A percentile compares a stretch with the other conserved stretches of the same genome.
Conservation (phyloP, 1,140 invertebrate genomes). For the Brachionus sp. region DNA sequence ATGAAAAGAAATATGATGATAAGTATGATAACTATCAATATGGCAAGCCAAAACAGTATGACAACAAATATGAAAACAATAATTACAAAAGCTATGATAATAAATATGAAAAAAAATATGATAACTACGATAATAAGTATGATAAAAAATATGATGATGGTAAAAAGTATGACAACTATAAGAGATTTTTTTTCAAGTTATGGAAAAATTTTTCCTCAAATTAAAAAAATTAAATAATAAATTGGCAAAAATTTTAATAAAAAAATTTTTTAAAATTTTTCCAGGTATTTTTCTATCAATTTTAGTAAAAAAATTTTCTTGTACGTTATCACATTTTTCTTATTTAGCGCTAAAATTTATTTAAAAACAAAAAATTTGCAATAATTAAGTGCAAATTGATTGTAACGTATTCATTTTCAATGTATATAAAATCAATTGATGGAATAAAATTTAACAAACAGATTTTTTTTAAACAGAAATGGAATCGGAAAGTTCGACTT, state of each 20-base stretch:
- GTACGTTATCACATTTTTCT: too few species aligned
- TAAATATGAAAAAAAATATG: not conserved
- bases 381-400: not conserved
- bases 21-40: slow-evolving; percentile 1
- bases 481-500: not conserved
- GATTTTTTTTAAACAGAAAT: not conserved
- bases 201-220: too few species aligned
- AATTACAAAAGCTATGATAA: not conserved
- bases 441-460: not conserved
- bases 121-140: not conserved
- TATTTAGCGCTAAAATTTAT: not conserved
- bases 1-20: too few species aligned
- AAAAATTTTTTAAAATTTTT: too few species aligned
- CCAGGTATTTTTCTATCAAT: too few species aligned
- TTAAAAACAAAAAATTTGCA: not conserved
- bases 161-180: not conserved
- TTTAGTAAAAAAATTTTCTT: too few species aligned
- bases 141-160: not conserved
- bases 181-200: too few species aligned
- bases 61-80: not conserved
- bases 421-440: not conserved
- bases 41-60: not conserved
- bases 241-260: too few species aligned
- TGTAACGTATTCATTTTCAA: not conserved
- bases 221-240: too few species aligned